Evolutionary conservation across 2,797 vertebrate genomes (phyloP), one percentile per base, ranked within the genome.

Genomic region (Scleropages formosus): DNA sequence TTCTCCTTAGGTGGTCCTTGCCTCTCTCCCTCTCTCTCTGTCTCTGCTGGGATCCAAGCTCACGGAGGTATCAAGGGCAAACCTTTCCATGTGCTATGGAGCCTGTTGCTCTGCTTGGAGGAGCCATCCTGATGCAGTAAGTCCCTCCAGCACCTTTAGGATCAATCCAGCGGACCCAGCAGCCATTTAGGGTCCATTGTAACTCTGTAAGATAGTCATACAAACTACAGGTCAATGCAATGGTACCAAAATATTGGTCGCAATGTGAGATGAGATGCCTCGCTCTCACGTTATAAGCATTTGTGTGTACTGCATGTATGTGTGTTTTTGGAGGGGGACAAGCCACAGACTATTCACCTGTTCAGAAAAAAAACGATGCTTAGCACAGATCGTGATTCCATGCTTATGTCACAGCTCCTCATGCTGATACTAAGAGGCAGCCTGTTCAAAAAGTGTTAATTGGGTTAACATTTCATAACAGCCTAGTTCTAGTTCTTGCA

Each of bases 41-140:
- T 46, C 22, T 70, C 24, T 2, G 39, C 2, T 39, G 39, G 31
- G 31, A 31, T 31, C 15, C 1, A 24, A 56, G 49, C 47, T 46
- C 68, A 70, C 70, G 68, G 68, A 70, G 24, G 53, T 49, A 49
- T 68, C 68, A 27, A 56, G 68, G 68, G 68, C 49, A 70, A 56
- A 56, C 53, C 24, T 1, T 47, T 4, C 22, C 8, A 20, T 1
- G 0, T 61, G 8, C n/a, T 61, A 20, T 18, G n/a, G 18, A 4
- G 26, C 49, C 68, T 31, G 68, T 49, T 49, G 24, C 24, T 70
- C 47, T 70, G 47, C 49, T 47, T 70, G 4, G 8, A 70, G 68
- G 53, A 49, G 68, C 22, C 68, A 70, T 15, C 31, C 31, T 39
- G 20, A 13, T 1, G 47, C 13, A 15, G 11, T 26, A 16, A 15